Conservation (phyloP, 2,797 vertebrate genomes). For the Mionectes olivaceus region DNA sequence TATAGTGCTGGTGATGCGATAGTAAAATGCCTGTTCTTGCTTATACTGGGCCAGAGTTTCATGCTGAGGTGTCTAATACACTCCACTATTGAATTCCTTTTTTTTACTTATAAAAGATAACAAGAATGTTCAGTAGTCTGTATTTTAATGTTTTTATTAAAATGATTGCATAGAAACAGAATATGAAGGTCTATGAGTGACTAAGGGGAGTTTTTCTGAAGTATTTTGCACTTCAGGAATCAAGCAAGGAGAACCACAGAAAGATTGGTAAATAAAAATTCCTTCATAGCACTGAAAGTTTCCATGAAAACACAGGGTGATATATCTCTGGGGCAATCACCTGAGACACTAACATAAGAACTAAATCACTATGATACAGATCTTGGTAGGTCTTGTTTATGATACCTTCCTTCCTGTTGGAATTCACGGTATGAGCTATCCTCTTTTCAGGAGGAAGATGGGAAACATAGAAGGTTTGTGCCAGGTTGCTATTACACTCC, state of each 20-base stretch:
- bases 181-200: neutral
- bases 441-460: neutral
- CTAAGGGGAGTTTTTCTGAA: neutral
- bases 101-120: neutral
- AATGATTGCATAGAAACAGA: neutral
- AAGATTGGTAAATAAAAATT: neutral
- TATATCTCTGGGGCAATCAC: neutral
- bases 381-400: neutral
- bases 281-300: neutral
- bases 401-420: neutral
- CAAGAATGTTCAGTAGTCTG: neutral
- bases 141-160: neutral
- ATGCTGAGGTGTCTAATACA: neutral
- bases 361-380: neutral
- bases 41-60: neutral
- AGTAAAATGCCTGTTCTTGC: neutral
- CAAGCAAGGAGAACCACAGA: neutral
- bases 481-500: neutral
- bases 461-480: neutral
- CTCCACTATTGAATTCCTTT: neutral
- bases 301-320: neutral
- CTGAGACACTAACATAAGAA: neutral
- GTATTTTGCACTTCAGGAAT: neutral
- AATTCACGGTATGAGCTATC: neutral
- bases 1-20: neutral